phyloP scores from a whole-genome alignment of 2,797 vertebrate species.

The Phrynocephalus guinanensis region DNA sequence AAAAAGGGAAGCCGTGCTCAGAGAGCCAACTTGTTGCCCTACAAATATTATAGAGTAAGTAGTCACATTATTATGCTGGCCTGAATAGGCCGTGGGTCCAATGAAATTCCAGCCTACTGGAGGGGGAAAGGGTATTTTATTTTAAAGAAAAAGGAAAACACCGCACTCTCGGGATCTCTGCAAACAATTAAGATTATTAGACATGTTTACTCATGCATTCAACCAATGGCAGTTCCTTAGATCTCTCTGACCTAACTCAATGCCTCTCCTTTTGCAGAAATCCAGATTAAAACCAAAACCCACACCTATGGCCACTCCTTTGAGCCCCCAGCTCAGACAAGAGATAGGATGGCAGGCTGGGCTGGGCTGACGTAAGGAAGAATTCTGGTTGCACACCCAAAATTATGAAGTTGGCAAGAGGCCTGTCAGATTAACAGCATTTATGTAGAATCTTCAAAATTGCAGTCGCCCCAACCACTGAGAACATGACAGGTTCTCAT shows the following conservation, averaged over 20 bases:
- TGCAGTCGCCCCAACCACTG: neutral
- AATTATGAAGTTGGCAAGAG: neutral
- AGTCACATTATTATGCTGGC: neutral
- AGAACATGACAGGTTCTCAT: neutral
- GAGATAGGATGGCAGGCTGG: neutral
- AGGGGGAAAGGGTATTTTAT: neutral
- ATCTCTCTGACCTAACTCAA: conserved; percentile 32
- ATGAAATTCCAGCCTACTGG: neutral
- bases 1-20: neutral
- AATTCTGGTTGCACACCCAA: conserved; percentile 30
- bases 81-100: neutral
- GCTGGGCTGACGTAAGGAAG: neutral
- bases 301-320: neutral
- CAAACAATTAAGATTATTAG: conserved; percentile 44
- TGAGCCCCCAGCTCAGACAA: neutral
- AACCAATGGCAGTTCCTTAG: conserved; percentile 31
- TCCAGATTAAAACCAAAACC: neutral
- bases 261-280: conserved; percentile 1
- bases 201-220: conserved; percentile 57
- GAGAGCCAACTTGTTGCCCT: neutral
- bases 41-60: conserved; percentile 17
- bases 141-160: neutral
- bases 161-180: conserved; percentile 19
- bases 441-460: conserved; percentile 22
- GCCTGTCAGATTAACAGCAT: conserved; percentile 61